A percentile compares a stretch with the other conserved stretches of the same genome.
Evolutionary conservation across 2,113 vertebrate genomes (phyloP).

Genomic region (Atrichornis clamosus): DNA sequence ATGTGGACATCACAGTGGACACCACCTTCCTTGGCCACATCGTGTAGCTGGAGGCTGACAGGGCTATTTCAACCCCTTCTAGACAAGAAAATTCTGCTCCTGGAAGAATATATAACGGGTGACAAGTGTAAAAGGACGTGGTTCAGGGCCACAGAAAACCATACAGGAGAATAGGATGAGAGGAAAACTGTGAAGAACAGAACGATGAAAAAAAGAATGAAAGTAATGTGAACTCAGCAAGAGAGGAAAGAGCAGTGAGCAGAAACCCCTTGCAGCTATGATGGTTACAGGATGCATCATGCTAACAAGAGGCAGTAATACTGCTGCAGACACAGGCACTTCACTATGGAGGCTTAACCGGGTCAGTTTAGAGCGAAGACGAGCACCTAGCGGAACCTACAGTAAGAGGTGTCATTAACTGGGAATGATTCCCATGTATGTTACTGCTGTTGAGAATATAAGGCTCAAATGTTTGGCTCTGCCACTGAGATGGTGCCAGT

Average conservation of each 20-base stretch:
- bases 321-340: not conserved
- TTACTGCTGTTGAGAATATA: not conserved
- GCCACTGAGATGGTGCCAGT: not conserved
- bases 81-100: not conserved
- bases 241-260: not conserved
- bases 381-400: not conserved
- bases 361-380: not conserved
- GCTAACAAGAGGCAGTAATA: not conserved
- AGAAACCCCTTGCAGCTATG: not conserved
- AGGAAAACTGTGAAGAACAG: not conserved
- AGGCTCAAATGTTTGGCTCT: not conserved
- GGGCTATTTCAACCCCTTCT: not conserved
- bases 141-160: not conserved
- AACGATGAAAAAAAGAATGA: not conserved
- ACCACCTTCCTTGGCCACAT: not conserved
- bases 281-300: not conserved
- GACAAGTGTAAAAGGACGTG: not conserved
- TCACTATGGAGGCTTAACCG: not conserved
- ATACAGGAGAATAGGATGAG: not conserved
- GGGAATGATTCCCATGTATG: not conserved
- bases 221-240: not conserved
- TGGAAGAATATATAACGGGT: not conserved
- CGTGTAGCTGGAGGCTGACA: not conserved
- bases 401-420: not conserved
- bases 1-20: not conserved